Conservation (phyloP, 1,140 invertebrate species). For the Aphis craccivora region DNA sequence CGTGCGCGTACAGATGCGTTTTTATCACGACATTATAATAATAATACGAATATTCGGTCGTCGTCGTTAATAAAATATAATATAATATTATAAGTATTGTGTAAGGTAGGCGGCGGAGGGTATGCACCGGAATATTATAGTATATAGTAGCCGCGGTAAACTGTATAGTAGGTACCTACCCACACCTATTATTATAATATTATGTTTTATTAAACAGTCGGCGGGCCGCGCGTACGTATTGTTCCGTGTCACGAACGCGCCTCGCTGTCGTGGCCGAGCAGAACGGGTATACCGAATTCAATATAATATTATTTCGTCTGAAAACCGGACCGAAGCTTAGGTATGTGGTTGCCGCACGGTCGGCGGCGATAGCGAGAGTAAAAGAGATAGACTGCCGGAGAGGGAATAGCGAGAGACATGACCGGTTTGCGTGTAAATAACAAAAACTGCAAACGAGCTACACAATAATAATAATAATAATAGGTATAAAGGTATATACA, state of each 20-base stretch:
- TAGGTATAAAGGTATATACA: no score
- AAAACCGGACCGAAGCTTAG: not conserved
- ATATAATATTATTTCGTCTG: not conserved
- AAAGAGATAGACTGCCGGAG: not conserved
- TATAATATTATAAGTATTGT: not conserved
- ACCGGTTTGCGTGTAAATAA: slow-evolving; percentile 5
- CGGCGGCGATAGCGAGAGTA: not conserved
- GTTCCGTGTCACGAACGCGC: slow-evolving; percentile 37
- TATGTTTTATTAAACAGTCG: not conserved
- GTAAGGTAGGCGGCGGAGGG: not conserved
- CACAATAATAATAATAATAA: no score
- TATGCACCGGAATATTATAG: not conserved
- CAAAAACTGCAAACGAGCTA: not conserved
- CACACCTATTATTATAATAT: not conserved
- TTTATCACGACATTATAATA: not conserved
- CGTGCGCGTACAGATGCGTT: not conserved
- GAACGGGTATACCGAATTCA: not conserved
- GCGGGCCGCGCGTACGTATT: not conserved
- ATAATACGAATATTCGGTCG: slow-evolving; percentile 14
- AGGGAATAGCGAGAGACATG: not conserved
- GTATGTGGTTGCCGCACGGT: not conserved
- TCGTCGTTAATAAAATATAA: not conserved
- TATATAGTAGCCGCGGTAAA: not conserved
- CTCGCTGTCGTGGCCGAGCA: not conserved
- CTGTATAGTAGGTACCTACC: not conserved